Evolutionary conservation across 2,113 vertebrate species (phyloP).

Genomic region (Urocynchramus pylzowi): DNA sequence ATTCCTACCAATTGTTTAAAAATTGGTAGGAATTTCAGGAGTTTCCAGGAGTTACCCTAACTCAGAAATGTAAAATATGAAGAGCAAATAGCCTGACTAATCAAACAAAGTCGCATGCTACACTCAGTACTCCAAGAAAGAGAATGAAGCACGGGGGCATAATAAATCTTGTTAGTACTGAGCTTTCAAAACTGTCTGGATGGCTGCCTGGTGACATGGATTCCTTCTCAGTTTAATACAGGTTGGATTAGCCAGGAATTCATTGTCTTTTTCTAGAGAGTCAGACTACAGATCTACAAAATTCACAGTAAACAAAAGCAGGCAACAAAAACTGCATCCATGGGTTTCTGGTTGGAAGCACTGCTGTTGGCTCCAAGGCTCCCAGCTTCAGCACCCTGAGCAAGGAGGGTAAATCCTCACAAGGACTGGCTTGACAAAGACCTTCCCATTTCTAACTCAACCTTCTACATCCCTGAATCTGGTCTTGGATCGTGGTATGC

Average conservation of each 20-base stretch:
- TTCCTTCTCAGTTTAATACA: slow-evolving; percentile 27
- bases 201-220: slow-evolving; percentile 20
- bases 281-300: background rate
- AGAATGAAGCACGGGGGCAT: background rate
- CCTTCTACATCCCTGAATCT: background rate
- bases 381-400: rapidly evolving
- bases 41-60: background rate
- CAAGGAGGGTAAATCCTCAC: background rate
- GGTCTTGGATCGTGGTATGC: rapidly evolving
- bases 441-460: background rate
- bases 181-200: slow-evolving; percentile 29
- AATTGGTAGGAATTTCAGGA: too few relatives aligned
- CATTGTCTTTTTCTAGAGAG: background rate
- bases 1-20: background rate
- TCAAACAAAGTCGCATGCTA: slow-evolving; percentile 23
- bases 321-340: background rate
- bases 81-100: slow-evolving; percentile 40
- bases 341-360: background rate
- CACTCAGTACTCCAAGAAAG: slow-evolving; percentile 3
- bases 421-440: background rate
- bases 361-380: background rate
- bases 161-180: slow-evolving; percentile 48
- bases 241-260: slow-evolving; percentile 44
- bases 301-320: slow-evolving; percentile 3
- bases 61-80: slow-evolving; percentile 38